Evolutionary conservation across 2,113 vertebrate genomes (phyloP).

Genomic region (Chauna torquata): DNA sequence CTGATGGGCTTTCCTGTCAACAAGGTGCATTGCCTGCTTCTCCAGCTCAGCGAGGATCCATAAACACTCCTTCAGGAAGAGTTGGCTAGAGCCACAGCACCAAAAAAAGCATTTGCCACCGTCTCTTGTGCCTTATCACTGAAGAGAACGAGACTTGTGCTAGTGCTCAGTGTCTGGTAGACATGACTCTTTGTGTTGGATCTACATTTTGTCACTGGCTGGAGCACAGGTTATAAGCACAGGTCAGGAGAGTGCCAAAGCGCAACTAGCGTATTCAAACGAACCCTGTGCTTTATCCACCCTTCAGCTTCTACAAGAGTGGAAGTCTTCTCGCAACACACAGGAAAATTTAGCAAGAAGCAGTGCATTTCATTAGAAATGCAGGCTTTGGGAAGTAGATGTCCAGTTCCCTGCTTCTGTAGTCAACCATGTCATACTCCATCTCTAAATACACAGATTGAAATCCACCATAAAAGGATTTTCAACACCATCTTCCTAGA

Average conservation of each 20-base stretch:
- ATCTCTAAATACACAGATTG: neutral
- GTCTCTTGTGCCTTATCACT: neutral
- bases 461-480: neutral
- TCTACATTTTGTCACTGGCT: neutral
- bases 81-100: neutral
- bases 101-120: neutral
- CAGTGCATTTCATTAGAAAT: neutral
- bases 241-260: neutral
- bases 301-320: neutral
- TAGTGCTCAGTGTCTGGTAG: neutral
- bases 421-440: neutral
- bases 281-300: neutral
- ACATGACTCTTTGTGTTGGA: neutral
- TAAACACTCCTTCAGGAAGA: neutral
- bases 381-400: neutral
- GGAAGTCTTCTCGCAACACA: neutral
- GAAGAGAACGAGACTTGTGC: neutral
- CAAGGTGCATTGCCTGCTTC: accelerated
- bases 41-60: neutral
- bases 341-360: neutral
- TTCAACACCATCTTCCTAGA: neutral
- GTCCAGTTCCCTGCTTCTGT: neutral
- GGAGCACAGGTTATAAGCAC: neutral
- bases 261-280: neutral
- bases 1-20: neutral